Percentiles rank a stretch among this genome's conserved stretches.
Conservation (phyloP, 2,797 vertebrate species). For the Nasua narica region DNA sequence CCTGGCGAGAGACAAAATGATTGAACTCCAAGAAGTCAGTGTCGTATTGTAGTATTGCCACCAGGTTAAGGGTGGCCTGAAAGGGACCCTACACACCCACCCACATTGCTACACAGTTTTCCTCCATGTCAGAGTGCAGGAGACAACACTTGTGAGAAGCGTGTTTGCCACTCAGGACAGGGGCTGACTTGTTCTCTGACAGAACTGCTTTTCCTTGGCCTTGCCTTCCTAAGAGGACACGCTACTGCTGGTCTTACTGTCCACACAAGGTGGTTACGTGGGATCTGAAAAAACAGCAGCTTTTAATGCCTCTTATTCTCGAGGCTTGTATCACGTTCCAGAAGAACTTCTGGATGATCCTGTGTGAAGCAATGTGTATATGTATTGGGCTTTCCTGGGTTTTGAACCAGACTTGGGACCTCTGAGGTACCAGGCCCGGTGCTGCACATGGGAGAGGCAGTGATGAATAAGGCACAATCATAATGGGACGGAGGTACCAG, state of each 20-base stretch:
- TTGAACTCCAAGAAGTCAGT: neutral
- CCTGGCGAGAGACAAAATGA: neutral
- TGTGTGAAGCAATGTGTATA: neutral
- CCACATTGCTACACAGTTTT: fast-evolving
- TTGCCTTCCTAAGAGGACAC: neutral
- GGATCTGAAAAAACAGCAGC: neutral
- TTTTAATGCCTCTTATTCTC: neutral
- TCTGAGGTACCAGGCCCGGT: neutral
- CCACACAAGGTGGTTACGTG: neutral
- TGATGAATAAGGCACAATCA: neutral
- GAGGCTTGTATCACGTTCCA: neutral
- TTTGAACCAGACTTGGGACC: neutral
- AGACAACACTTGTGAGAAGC: neutral
- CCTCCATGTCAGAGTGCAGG: neutral
- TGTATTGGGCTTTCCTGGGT: neutral
- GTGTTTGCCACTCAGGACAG: fast-evolving
- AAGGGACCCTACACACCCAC: fast-evolving
- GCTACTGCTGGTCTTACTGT: neutral
- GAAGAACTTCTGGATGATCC: neutral
- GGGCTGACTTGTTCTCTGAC: neutral
- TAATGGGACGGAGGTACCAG: neutral
- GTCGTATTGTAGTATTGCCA: neutral
- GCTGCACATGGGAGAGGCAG: neutral
- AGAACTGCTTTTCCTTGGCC: neutral
- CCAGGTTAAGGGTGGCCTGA: neutral